Evolutionary conservation across 2,113 vertebrate species (phyloP).

Genomic region (Natator depressus): DNA sequence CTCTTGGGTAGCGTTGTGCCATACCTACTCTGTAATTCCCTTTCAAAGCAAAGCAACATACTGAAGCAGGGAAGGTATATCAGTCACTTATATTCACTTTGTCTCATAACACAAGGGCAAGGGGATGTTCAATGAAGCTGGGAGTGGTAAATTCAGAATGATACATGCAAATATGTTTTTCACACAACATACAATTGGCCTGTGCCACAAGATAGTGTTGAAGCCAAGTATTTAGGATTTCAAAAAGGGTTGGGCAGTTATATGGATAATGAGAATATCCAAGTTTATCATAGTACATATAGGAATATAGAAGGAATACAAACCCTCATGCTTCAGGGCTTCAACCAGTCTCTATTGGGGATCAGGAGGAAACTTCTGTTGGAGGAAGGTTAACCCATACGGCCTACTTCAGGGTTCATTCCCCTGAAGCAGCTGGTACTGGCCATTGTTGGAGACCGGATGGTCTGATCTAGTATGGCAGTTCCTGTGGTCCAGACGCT

Average conservation of each 20-base stretch:
- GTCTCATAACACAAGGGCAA: not conserved
- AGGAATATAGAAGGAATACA: not conserved
- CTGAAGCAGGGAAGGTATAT: not conserved
- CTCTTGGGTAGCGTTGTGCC: not conserved
- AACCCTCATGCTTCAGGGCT: not conserved
- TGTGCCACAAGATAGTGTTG: not conserved
- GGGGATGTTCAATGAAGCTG: not conserved
- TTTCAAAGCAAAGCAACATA: not conserved
- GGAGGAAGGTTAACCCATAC: not conserved
- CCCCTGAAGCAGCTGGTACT: not conserved
- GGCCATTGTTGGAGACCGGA: not conserved
- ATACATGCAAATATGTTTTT: not conserved
- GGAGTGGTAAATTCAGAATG: not conserved
- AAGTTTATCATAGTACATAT: not conserved
- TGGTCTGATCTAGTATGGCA: not conserved
- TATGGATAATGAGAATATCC: not conserved
- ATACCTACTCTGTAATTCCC: not conserved
- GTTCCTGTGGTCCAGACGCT: not conserved
- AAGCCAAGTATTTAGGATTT: not conserved
- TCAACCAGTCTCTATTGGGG: not conserved
- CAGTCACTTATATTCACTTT: not conserved
- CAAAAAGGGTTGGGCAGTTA: not conserved
- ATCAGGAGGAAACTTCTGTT: not conserved
- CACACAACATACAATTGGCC: not conserved
- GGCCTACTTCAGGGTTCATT: not conserved